phyloP scores from a whole-genome alignment of 2,888 invertebrate species.

The Sisyra nigra region DNA sequence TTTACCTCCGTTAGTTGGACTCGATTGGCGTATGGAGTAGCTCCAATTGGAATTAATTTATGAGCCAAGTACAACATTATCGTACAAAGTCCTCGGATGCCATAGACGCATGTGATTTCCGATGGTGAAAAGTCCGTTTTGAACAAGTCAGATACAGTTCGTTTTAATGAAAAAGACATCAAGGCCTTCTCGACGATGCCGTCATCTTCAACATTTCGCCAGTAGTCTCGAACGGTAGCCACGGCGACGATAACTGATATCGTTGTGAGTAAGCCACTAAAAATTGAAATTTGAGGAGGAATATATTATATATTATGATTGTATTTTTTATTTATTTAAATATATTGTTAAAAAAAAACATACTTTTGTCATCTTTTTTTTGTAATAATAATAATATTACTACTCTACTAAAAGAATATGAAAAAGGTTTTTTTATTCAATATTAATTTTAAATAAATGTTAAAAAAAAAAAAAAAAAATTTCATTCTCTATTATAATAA shows the following conservation, averaged over 20 bases:
- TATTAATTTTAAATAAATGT: no score
- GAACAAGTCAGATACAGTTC: conserved; percentile 38
- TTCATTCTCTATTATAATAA: no score
- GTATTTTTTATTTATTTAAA: no score
- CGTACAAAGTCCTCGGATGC: conserved; percentile 48
- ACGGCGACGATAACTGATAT: conserved; percentile 27
- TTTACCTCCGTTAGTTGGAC: conserved; percentile 38
- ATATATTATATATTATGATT: no score
- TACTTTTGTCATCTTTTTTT: no score
- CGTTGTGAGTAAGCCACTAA: conserved; percentile 29
- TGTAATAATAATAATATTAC: no score
- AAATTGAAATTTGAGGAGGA: no score
- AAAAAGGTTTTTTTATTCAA: no score
- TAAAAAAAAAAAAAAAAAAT: no score
- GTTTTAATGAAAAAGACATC: conserved; percentile 49
- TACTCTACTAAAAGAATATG: no score
- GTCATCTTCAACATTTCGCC: conserved; percentile 12
- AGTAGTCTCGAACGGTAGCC: conserved; percentile 31
- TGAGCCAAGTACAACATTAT: conserved; percentile 45
- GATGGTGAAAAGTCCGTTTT: conserved; percentile 31
- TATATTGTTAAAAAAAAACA: no score
- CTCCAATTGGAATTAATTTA: conserved; percentile 45
- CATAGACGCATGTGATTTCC: conserved; percentile 52
- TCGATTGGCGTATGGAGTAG: conserved; percentile 46
- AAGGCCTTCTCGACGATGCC: conserved; percentile 16